Evolutionary conservation across 2,888 invertebrate species (phyloP).

Genomic region (Galerucella pusilla): DNA sequence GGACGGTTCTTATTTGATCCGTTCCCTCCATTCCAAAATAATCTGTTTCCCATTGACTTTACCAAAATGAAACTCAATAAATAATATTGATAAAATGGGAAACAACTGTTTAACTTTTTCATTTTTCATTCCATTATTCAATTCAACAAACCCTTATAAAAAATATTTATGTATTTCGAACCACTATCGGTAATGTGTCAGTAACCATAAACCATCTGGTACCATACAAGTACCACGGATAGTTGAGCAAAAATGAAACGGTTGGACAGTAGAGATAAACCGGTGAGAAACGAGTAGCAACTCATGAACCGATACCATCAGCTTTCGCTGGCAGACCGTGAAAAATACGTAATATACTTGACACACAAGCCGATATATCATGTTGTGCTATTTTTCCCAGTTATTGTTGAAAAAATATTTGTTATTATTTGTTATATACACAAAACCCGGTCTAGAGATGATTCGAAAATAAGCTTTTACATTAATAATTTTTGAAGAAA

Average conservation of each 20-base stretch:
- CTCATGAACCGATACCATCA: constrained; percentile 37
- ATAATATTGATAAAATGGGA: too few relatives aligned
- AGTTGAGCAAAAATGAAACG: constrained; percentile 38
- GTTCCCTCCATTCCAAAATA: too few relatives aligned
- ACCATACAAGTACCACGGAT: constrained; percentile 9
- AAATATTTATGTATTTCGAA: neutral
- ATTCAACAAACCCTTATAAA: neutral
- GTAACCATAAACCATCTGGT: constrained; percentile 28
- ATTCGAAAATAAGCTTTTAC: too few relatives aligned
- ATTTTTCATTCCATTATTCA: too few relatives aligned
- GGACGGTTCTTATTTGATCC: too few relatives aligned
- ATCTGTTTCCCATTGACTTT: too few relatives aligned
- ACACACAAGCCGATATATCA: constrained; percentile 32
- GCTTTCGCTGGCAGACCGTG: constrained; percentile 38
- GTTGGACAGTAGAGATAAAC: constrained; percentile 34
- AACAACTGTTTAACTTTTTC: too few relatives aligned
- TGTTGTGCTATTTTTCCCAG: constrained; percentile 1
- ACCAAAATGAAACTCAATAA: too few relatives aligned
- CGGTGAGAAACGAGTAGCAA: constrained; percentile 38
- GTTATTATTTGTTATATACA: too few relatives aligned
- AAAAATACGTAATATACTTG: constrained; percentile 35
- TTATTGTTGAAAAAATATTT: neutral
- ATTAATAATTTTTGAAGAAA: too few relatives aligned
- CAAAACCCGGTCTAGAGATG: too few relatives aligned
- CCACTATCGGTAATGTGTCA: neutral